A percentile compares a stretch with the other conserved stretches of the same genome.
Conservation (phyloP, 2,797 vertebrate species). For the Molossus alvarezi region DNA sequence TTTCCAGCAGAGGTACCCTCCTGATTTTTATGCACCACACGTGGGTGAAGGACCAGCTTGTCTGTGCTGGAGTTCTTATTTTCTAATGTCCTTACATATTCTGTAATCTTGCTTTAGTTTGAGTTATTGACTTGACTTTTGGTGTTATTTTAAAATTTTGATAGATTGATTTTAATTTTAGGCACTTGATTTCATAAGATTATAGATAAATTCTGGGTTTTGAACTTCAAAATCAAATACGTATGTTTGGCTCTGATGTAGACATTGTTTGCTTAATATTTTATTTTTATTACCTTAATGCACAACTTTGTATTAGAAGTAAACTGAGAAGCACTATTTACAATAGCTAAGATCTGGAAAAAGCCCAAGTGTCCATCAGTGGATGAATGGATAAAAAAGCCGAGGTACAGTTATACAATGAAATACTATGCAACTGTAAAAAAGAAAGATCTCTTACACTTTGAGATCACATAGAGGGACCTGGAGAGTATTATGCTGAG, state of each 20-base stretch:
- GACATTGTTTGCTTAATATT: constrained; percentile 85
- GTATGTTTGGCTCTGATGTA: constrained; percentile 68
- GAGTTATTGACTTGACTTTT: constrained; percentile 55
- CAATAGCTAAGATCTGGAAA: too few species aligned
- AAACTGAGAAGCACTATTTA: constrained; percentile 49
- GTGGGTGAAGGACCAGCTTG: too few species aligned
- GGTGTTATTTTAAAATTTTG: constrained; percentile 37
- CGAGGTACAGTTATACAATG: too few species aligned
- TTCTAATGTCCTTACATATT: constrained; percentile 18
- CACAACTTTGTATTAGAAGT: constrained; percentile 72
- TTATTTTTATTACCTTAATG: constrained; percentile 85
- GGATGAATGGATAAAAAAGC: too few species aligned
- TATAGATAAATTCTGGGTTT: constrained; percentile 68
- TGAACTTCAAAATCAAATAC: constrained; percentile 77
- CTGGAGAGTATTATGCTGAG: too few species aligned
- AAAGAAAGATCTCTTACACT: too few species aligned
- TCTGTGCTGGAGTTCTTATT: background rate
- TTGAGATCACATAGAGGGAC: too few species aligned
- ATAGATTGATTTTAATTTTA: constrained; percentile 55
- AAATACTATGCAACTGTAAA: too few species aligned
- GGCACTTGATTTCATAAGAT: constrained; percentile 61
- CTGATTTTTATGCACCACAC: too few species aligned
- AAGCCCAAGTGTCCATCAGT: too few species aligned
- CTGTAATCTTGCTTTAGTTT: constrained; percentile 49
- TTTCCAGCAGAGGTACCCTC: too few species aligned